Conservation (phyloP, 2,888 invertebrate genomes). For the Resseliella maxima region DNA sequence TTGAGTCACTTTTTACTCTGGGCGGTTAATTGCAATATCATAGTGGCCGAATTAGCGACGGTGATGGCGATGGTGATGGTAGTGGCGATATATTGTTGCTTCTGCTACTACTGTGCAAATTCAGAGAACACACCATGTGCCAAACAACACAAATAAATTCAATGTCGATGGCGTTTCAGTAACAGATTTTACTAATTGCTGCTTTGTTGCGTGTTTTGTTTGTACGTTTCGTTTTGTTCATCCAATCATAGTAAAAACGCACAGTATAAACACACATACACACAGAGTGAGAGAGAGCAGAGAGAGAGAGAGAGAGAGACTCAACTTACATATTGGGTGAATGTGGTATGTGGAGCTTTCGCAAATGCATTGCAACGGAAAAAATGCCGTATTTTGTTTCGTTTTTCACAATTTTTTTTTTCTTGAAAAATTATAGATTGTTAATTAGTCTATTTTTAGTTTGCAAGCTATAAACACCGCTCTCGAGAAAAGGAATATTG, state of each 20-base stretch:
- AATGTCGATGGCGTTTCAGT: conserved; percentile 44
- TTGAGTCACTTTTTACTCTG: too few species aligned
- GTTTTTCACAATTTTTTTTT: not conserved
- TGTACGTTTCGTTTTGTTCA: conserved; percentile 2
- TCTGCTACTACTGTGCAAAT: not conserved
- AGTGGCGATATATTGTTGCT: not conserved
- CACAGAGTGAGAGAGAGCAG: too few species aligned
- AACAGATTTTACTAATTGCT: conserved; percentile 37
- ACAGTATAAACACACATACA: not conserved
- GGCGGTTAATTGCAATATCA: too few species aligned
- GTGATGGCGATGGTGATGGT: too few species aligned
- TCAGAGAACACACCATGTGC: not conserved
- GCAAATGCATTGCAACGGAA: conserved; percentile 22
- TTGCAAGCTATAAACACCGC: not conserved
- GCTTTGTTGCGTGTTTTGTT: conserved; percentile 32
- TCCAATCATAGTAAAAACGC: conserved; percentile 22
- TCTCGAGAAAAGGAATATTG: not conserved
- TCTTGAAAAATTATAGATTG: conserved; percentile 25
- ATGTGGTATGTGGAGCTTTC: conserved; percentile 21
- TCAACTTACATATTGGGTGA: not conserved
- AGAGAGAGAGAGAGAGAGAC: too few species aligned
- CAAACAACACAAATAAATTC: conserved; percentile 3
- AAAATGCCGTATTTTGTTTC: not conserved
- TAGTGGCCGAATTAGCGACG: too few species aligned
- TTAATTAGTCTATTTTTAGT: conserved; percentile 41